These are phyloP conservation scores for Patella caerulea DNA, from an alignment of 2,888 invertebrate genomes.

Conservation along the genomic window DNA sequence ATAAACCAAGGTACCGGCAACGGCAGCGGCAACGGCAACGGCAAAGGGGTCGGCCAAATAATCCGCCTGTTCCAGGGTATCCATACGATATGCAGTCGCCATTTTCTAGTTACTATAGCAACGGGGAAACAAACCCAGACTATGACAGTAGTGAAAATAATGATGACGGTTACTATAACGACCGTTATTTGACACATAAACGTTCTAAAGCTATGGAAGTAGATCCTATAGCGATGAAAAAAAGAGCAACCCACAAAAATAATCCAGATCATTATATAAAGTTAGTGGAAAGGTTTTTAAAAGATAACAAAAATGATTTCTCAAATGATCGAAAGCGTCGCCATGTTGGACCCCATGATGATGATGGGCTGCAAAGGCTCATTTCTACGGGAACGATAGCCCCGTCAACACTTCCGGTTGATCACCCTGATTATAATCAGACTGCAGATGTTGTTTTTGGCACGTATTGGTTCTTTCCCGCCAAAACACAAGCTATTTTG, in stretches of 20 bases:
- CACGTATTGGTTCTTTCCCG: conserved; percentile 82
- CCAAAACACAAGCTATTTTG: conserved; percentile 73
- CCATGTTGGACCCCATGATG: conserved; percentile 73
- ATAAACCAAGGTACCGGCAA: background rate
- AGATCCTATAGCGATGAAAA: background rate
- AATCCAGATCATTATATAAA: background rate
- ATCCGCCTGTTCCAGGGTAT: background rate
- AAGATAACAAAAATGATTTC: background rate
- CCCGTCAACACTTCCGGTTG: conserved; percentile 69
- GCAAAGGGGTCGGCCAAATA: background rate
- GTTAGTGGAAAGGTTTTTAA: background rate
- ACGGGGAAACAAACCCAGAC: background rate
- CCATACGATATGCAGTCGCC: conserved; percentile 5
- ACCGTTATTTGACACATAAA: background rate
- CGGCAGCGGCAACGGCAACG: background rate
- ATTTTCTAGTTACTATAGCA: conserved; percentile 10
- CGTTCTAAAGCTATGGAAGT: background rate
- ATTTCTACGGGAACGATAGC: conserved; percentile 73
- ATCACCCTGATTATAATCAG: conserved; percentile 72
- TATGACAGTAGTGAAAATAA: background rate
- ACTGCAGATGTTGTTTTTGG: conserved; percentile 79
- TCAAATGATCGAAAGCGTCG: conserved; percentile 41
- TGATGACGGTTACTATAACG: background rate
- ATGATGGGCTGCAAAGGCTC: conserved; percentile 70
- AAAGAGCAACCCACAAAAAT: background rate